Base-by-base conservation (phyloP, 1,140 invertebrate species). In the Dendrolimus punctatus region DNA sequence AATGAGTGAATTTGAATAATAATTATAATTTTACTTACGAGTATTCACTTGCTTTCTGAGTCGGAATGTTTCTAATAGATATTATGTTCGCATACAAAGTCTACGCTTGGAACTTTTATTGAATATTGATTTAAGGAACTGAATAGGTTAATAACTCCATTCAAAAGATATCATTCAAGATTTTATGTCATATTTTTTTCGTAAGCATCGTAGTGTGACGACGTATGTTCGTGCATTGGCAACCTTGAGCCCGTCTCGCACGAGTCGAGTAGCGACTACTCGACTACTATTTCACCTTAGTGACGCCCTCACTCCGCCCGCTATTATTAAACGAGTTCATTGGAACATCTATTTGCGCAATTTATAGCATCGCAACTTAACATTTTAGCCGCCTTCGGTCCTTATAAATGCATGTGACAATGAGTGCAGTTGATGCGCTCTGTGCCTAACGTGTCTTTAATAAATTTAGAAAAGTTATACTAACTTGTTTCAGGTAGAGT, bases 261-360 rank as follows among this genome's bases (percentile, higher is more conserved):
- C 60, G 62, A 68, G 57, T 56, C 51, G 63, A 69, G 60, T 57
- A 62, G 60, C 55, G 57, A 64, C 53, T 66, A 57, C 56, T 56
- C 50, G 36, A 53, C 58, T 65, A 62, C 60, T 62, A 44, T 56
- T 64, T 59, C 62, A 60, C 57, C 58, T 58, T 58, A 62, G 62
- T 72, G 71, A 78, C 80, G 77, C 80, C 75, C 69, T 76, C 79
- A 73, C 82, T 78, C 80, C 78, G 73, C 71, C 75, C 58, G 78
- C 82, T 85, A 86, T 84, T 83, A 84, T 83, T 86, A 84, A 86
- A 83, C 73, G 80, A 86, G 79, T 84, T 86, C 83, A 86, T 81
- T 83, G 80, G 80, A 84, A 86, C 80, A 83, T 86, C 82, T 83
- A 84, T 86, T 86, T 86, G 79, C 80, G 83, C 79, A 84, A 86